Evolutionary conservation across 2,797 vertebrate species (phyloP).

Genomic region (Enteromius viviparus): DNA sequence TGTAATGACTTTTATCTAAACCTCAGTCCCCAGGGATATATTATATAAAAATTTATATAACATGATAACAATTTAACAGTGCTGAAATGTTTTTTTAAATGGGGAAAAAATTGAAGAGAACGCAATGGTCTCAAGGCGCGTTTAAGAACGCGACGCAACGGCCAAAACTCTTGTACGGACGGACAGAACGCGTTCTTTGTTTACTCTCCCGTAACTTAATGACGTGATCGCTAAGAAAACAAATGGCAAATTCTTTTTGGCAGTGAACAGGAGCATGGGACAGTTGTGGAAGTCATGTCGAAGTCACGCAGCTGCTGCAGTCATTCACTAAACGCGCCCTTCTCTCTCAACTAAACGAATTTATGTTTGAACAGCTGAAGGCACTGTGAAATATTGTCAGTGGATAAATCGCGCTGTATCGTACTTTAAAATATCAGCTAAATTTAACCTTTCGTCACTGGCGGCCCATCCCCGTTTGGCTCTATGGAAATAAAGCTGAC

Average conservation of each 20-base stretch:
- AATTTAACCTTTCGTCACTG: conserved; percentile 28
- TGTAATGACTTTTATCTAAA: background rate
- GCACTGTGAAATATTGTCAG: conserved; percentile 34
- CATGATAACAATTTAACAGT: background rate
- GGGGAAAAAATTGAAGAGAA: background rate
- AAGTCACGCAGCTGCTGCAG: conserved; percentile 71
- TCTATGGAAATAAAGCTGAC: conserved; percentile 53
- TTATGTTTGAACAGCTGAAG: conserved; percentile 48
- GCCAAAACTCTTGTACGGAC: background rate
- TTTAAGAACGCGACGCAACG: background rate
- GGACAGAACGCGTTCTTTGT: background rate
- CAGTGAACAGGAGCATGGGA: conserved; percentile 9
- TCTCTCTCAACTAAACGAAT: conserved; percentile 13
- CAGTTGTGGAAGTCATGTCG: conserved; percentile 14
- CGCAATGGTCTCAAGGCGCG: background rate
- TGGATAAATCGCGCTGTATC: conserved; percentile 12
- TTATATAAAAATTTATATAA: background rate
- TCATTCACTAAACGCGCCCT: conserved; percentile 60
- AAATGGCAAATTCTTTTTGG: background rate
- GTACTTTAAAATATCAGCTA: conserved; percentile 24
- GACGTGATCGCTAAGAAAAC: background rate
- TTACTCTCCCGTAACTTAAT: background rate
- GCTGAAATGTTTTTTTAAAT: background rate
- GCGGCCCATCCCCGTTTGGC: conserved; percentile 24
- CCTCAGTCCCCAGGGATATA: background rate